Percentiles rank a stretch among this genome's conserved stretches.
Evolutionary conservation across 2,888 invertebrate species (phyloP).

Genomic region (Pasiphila rectangulata): DNA sequence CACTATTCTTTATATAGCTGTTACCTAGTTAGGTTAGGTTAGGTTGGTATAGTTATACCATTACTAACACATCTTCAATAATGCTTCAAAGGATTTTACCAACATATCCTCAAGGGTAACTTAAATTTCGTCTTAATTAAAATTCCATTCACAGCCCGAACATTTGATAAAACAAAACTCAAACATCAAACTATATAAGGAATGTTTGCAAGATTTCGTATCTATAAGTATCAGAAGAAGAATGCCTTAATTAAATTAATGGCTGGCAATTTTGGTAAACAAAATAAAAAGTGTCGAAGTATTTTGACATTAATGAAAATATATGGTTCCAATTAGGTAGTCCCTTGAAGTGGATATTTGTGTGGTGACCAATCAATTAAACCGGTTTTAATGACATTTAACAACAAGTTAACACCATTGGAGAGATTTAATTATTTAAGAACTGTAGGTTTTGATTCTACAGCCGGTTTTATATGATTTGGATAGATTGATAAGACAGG

Average conservation of each 20-base stretch:
- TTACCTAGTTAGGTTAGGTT: no score
- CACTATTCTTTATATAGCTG: no score
- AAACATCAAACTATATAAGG: conserved; percentile 52
- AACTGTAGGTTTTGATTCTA: no score
- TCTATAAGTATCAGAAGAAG: conserved; percentile 60
- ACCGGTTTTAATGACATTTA: conserved; percentile 8
- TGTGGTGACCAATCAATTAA: conserved; percentile 25
- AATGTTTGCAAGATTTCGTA: conserved; percentile 56
- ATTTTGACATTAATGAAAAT: conserved; percentile 70
- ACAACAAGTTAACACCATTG: no score
- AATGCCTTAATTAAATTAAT: conserved; percentile 78
- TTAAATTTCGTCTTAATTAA: conserved; percentile 57
- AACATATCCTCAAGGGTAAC: neutral
- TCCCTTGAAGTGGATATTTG: conserved; percentile 20
- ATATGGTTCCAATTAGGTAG: conserved; percentile 42
- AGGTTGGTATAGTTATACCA: neutral
- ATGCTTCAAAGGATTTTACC: neutral
- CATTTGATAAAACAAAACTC: conserved; percentile 47
- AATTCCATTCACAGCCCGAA: conserved; percentile 61
- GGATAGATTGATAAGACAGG: no score
- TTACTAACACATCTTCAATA: neutral
- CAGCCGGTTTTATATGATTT: no score
- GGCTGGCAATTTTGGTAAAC: conserved; percentile 63
- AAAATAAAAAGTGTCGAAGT: conserved; percentile 57
- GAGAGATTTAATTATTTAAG: no score